Conservation (phyloP, 2,113 vertebrate genomes). For the Ceuthmochares aereus region DNA sequence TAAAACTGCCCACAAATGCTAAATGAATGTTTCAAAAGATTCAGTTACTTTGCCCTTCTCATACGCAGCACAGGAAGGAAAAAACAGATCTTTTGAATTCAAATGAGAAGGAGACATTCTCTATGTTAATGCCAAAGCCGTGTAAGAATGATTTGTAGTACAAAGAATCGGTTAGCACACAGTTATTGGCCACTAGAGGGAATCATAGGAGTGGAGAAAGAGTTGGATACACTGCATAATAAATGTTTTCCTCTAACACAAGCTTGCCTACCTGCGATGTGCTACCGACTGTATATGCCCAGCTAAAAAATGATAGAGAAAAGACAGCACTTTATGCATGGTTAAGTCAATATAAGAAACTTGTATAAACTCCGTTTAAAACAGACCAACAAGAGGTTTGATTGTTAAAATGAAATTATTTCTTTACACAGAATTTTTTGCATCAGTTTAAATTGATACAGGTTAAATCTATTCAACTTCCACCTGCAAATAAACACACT, state of each 20-base stretch:
- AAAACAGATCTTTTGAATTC: not conserved
- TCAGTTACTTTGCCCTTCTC: not conserved
- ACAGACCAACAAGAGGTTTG: not conserved
- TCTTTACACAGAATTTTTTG: not conserved
- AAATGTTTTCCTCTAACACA: not conserved
- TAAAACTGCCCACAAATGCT: not conserved
- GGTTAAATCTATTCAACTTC: not conserved
- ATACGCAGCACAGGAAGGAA: not conserved
- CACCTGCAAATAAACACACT: not conserved
- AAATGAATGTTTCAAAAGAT: not conserved
- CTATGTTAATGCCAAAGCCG: not conserved
- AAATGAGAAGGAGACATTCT: not conserved
- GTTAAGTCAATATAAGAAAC: not conserved
- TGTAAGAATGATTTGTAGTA: not conserved
- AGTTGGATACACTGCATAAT: not conserved
- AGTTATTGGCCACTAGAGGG: slow-evolving; percentile 58
- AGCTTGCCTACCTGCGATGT: not conserved
- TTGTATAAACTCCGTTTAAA: not conserved
- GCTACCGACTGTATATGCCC: not conserved
- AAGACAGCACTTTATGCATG: not conserved
- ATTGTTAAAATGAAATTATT: not conserved
- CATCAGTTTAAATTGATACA: not conserved
- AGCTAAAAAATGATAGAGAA: not conserved
- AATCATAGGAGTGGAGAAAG: slow-evolving; percentile 1
- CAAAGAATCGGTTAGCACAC: not conserved